phyloP scores from a whole-genome alignment of 2,113 vertebrate species.

The Rhea americana region DNA sequence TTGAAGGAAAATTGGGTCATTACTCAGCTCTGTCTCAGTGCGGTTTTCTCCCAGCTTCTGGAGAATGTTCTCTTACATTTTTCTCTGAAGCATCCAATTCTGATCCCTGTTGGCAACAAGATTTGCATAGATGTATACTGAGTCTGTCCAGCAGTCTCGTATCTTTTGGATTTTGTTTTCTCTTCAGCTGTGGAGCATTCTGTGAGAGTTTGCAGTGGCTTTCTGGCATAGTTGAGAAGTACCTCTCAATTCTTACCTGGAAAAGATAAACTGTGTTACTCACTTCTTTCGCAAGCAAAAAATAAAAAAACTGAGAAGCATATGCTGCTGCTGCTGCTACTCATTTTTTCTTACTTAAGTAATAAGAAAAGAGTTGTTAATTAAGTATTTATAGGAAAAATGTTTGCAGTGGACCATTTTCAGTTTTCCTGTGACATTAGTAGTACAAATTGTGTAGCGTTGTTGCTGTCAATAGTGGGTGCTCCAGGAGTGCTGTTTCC shows the following conservation, averaged over 20 bases:
- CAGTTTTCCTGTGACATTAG: background rate
- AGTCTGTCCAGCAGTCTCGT: background rate
- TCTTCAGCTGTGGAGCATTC: background rate
- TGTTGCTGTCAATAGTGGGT: background rate
- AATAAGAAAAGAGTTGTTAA: background rate
- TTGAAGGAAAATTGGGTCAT: background rate
- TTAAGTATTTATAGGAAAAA: background rate
- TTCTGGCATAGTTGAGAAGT: background rate
- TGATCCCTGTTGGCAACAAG: background rate
- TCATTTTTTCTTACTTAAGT: background rate
- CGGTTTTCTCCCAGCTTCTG: background rate
- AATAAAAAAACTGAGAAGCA: background rate
- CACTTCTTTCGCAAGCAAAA: background rate
- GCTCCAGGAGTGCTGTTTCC: background rate
- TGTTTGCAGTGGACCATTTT: rapidly evolving
- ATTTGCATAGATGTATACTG: background rate
- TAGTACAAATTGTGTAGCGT: no score
- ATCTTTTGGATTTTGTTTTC: background rate
- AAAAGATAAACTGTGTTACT: background rate
- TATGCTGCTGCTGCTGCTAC: background rate
- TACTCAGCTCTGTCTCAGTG: background rate
- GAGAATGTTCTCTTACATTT: background rate
- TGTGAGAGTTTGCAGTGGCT: background rate
- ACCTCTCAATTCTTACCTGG: no score
- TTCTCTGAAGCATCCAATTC: background rate